phyloP scores from a whole-genome alignment of 2,888 invertebrate species.

The Parnassius apollo region DNA sequence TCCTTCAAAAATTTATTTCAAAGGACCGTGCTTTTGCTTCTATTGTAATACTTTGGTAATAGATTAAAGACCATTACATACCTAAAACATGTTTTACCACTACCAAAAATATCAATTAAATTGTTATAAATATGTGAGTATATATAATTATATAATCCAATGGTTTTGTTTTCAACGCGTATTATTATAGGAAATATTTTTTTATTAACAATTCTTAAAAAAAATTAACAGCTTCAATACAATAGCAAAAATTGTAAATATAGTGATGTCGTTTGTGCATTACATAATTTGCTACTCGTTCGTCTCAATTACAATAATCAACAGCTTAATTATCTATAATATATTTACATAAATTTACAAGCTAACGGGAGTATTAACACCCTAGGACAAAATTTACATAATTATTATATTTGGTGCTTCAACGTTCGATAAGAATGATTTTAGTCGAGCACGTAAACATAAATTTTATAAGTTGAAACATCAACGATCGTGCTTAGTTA shows the following conservation, averaged over 20 bases:
- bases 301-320: slow-evolving; percentile 58
- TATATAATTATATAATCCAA: slow-evolving; percentile 2
- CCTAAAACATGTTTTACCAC: slow-evolving; percentile 5
- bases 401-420: slow-evolving; percentile 58
- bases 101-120: slow-evolving; percentile 12
- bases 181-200: slow-evolving; percentile 12
- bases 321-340: slow-evolving; percentile 62
- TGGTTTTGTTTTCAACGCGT: slow-evolving; percentile 1
- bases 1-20: slow-evolving; percentile 39
- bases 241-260: slow-evolving; percentile 32
- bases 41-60: slow-evolving; percentile 60
- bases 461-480: slow-evolving; percentile 45
- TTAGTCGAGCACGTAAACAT: slow-evolving; percentile 56
- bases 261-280: slow-evolving; percentile 58
- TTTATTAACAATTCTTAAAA: slow-evolving; percentile 6
- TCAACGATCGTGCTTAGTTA: slow-evolving; percentile 87
- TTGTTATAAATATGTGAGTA: slow-evolving; percentile 2
- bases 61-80: slow-evolving; percentile 18
- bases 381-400: slow-evolving; percentile 64
- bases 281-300: slow-evolving; percentile 52
- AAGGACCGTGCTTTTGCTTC: slow-evolving; percentile 44
- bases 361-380: slow-evolving; percentile 60
- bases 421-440: slow-evolving; percentile 59
- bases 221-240: slow-evolving; percentile 22
- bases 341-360: slow-evolving; percentile 74